Percentiles rank a stretch among this genome's conserved stretches.
Evolutionary conservation across 2,888 invertebrate genomes (phyloP).

Genomic region (Loripinus fragilis): DNA sequence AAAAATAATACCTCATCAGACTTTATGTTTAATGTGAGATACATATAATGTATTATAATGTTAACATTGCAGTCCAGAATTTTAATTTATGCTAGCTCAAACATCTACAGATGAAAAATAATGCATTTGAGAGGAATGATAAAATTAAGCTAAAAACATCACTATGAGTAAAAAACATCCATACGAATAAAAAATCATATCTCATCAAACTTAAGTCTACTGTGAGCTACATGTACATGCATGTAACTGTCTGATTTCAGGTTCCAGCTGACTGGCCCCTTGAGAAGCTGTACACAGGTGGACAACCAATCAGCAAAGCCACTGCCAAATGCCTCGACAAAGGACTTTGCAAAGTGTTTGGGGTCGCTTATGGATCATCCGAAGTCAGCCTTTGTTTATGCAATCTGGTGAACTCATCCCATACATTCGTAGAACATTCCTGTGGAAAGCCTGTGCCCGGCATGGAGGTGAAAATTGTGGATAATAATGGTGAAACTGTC

Average conservation of each 20-base stretch:
- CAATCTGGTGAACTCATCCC: neutral
- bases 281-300: conserved; percentile 26
- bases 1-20: too few species aligned
- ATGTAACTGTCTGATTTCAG: conserved; percentile 7
- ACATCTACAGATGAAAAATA: too few species aligned
- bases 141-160: neutral
- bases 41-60: too few species aligned
- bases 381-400: neutral
- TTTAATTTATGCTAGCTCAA: too few species aligned
- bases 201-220: neutral
- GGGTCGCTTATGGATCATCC: conserved; percentile 24
- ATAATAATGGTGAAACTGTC: conserved; percentile 20
- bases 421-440: neutral
- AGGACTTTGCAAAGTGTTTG: conserved; percentile 1
- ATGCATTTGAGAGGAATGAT: too few species aligned
- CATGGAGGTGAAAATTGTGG: conserved; percentile 34
- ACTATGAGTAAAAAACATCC: too few species aligned
- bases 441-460: conserved; percentile 3
- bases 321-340: conserved; percentile 10
- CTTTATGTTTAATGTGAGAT: too few species aligned
- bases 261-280: neutral
- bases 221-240: neutral
- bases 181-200: too few species aligned
- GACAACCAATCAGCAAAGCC: conserved; percentile 29
- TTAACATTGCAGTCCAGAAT: too few species aligned